Conservation (phyloP, 2,888 invertebrate genomes). For the Hipparchia sbordonii region DNA sequence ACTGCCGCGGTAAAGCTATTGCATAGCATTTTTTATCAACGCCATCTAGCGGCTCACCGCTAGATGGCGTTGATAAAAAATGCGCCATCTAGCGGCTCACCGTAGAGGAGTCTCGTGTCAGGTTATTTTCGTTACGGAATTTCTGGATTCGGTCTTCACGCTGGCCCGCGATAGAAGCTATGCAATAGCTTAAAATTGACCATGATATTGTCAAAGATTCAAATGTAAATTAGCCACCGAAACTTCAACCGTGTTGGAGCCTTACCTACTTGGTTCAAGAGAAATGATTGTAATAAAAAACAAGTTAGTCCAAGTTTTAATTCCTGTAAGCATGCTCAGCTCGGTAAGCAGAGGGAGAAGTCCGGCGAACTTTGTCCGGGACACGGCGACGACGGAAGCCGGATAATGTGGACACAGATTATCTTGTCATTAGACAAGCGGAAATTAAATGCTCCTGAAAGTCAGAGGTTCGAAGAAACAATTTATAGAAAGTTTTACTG, state of each 20-base stretch:
- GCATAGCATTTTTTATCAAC: too few relatives aligned
- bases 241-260: constrained; percentile 34
- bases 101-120: too few relatives aligned
- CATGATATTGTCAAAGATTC: constrained; percentile 9
- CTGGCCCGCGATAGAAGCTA: too few relatives aligned
- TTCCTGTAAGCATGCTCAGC: constrained; percentile 56
- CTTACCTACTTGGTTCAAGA: constrained; percentile 30
- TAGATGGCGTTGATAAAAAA: too few relatives aligned
- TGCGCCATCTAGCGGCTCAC: too few relatives aligned
- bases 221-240: constrained; percentile 39
- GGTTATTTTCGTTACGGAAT: too few relatives aligned
- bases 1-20: too few relatives aligned
- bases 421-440: constrained; percentile 37
- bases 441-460: neutral
- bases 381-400: constrained; percentile 43
- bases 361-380: constrained; percentile 50
- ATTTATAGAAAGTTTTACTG: too few relatives aligned
- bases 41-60: too few relatives aligned
- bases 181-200: too few relatives aligned
- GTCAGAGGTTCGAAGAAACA: neutral
- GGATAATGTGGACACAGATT: constrained; percentile 43
- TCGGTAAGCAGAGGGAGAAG: constrained; percentile 56
- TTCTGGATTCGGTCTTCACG: too few relatives aligned
- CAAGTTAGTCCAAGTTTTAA: constrained; percentile 58
- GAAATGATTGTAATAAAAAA: constrained; percentile 57